phyloP scores from a whole-genome alignment of 1,140 invertebrate genomes.

The Globodera ellingtonae region DNA sequence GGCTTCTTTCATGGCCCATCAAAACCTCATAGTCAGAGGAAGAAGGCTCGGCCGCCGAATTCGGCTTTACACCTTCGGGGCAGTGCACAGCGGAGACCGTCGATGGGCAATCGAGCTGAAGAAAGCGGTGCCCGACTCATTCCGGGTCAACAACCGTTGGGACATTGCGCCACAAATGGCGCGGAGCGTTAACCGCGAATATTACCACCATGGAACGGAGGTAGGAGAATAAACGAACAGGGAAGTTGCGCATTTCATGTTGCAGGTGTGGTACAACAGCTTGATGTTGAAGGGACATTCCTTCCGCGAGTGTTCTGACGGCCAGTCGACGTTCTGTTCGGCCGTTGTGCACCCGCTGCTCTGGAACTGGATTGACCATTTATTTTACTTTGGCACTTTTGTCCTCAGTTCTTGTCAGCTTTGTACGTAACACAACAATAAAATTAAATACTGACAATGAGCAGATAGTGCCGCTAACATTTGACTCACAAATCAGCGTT shows the following conservation, averaged over 20 bases:
- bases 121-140: background rate
- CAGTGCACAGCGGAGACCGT: background rate
- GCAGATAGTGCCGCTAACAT: no score
- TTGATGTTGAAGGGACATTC: background rate
- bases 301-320: background rate
- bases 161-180: background rate
- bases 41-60: background rate
- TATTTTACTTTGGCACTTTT: constrained; percentile 2
- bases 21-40: background rate
- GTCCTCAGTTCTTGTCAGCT: background rate
- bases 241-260: background rate
- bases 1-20: background rate
- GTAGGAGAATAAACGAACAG: background rate
- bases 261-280: background rate
- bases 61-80: background rate
- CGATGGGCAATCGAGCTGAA: background rate
- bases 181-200: background rate
- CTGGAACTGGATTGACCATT: background rate
- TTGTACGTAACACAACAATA: background rate
- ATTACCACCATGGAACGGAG: background rate
- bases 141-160: background rate
- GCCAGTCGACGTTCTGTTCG: background rate
- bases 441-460: no score
- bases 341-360: background rate
- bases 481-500: no score